A percentile compares a stretch with the other conserved stretches of the same genome.
Conservation (phyloP, 1,140 invertebrate species). For the Hesperophylax magnus region DNA sequence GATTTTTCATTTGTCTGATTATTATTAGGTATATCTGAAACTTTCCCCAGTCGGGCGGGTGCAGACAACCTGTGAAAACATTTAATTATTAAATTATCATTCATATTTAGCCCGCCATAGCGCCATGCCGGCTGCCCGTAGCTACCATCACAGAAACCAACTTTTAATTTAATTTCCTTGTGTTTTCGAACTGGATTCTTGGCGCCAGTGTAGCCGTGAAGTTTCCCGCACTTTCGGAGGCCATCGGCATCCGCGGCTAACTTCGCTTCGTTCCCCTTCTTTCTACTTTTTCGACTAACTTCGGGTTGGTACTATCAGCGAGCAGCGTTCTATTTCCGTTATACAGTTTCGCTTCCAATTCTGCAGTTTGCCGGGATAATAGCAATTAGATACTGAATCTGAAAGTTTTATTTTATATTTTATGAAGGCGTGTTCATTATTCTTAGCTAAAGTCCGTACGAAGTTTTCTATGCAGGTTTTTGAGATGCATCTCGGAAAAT, state of each 20-base stretch:
- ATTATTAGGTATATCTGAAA: not conserved
- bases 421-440: too few relatives aligned
- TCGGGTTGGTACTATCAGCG: not conserved
- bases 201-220: conserved; percentile 27
- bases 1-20: too few relatives aligned
- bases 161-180: conserved; percentile 42
- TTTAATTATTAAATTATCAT: conserved; percentile 24
- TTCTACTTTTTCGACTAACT: conserved; percentile 27
- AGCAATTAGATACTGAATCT: conserved; percentile 8
- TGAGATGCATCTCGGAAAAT: too few relatives aligned
- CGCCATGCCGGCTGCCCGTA: not conserved
- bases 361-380: not conserved
- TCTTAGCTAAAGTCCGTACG: too few relatives aligned
- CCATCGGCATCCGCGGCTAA: not conserved
- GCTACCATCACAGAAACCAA: not conserved
- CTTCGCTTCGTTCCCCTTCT: conserved; percentile 9
- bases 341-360: not conserved
- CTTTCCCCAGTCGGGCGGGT: not conserved
- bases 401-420: not conserved
- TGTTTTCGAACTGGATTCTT: conserved; percentile 15
- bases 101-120: not conserved
- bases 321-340: not conserved
- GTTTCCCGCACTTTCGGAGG: conserved; percentile 10
- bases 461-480: too few relatives aligned
- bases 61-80: conserved; percentile 19